These are phyloP conservation scores for Amphimallon solstitiale DNA, from an alignment of 2,888 invertebrate genomes.

Conservation along the genomic window DNA sequence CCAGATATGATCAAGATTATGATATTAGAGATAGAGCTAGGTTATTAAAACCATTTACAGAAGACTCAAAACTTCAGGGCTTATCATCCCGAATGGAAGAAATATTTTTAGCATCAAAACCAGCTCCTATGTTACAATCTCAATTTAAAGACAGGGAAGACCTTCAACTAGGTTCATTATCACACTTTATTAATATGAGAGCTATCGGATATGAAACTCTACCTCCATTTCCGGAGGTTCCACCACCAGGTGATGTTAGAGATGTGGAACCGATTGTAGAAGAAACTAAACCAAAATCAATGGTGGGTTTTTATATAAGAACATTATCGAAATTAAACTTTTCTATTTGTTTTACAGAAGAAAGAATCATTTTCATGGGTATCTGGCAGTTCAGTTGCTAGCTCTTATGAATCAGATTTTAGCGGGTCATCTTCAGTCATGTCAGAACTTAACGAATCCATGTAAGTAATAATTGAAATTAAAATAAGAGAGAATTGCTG, in stretches of 20 bases:
- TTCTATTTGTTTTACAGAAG: conserved; percentile 41
- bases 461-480: conserved; percentile 1
- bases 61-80: conserved; percentile 65
- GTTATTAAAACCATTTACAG: conserved; percentile 84
- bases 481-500: background rate
- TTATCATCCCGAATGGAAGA: conserved; percentile 78
- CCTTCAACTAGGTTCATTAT: conserved; percentile 93
- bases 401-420: conserved; percentile 56
- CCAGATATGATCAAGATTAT: conserved; percentile 97
- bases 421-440: conserved; percentile 54
- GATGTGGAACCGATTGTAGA: conserved; percentile 68
- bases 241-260: conserved; percentile 81
- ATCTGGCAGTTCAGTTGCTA: conserved; percentile 59
- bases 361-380: conserved; percentile 56
- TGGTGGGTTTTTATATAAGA: conserved; percentile 36
- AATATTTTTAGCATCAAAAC: conserved; percentile 92
- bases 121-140: conserved; percentile 90
- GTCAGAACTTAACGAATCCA: conserved; percentile 23
- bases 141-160: conserved; percentile 86
- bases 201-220: conserved; percentile 91
- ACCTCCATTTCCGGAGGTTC: conserved; percentile 81
- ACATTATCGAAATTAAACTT: background rate
- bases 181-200: conserved; percentile 89
- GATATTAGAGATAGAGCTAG: conserved; percentile 96
- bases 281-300: conserved; percentile 53